phyloP scores from a whole-genome alignment of 2,888 invertebrate species.

The Thecocarcelia acutangulata region DNA sequence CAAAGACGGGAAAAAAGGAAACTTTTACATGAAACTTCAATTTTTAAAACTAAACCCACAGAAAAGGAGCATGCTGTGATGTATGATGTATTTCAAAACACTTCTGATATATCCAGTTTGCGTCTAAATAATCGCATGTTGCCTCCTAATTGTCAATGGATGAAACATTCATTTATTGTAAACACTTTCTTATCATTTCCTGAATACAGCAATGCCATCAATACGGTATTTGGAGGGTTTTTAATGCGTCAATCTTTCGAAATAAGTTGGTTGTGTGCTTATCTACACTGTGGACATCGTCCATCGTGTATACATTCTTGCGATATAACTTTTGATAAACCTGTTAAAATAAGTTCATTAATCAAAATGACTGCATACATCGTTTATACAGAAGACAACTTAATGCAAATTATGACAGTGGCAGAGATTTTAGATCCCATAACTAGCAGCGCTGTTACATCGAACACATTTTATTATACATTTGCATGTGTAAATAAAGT shows the following conservation, averaged over 20 bases:
- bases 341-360: constrained; percentile 87
- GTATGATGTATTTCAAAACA: constrained; percentile 86
- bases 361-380: constrained; percentile 87
- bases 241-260: constrained; percentile 89
- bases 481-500: constrained; percentile 83
- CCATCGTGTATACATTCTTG: constrained; percentile 85
- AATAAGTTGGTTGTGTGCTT: constrained; percentile 86
- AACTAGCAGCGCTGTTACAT: constrained; percentile 83
- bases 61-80: constrained; percentile 85
- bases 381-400: constrained; percentile 82
- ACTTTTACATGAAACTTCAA: constrained; percentile 82
- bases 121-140: constrained; percentile 82
- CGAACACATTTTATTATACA: constrained; percentile 89
- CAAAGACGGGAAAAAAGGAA: constrained; percentile 82
- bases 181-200: constrained; percentile 85
- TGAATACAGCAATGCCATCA: constrained; percentile 87
- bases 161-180: constrained; percentile 83
- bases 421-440: constrained; percentile 84
- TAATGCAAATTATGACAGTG: constrained; percentile 86
- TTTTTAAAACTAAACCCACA: constrained; percentile 85
- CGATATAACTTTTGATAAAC: constrained; percentile 87
- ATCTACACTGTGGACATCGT: constrained; percentile 83
- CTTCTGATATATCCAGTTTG: constrained; percentile 83
- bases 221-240: constrained; percentile 90
- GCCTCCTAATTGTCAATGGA: constrained; percentile 85